Base-by-base conservation (phyloP, 2,797 vertebrate genomes). In the Bovichtus diacanthus region DNA sequence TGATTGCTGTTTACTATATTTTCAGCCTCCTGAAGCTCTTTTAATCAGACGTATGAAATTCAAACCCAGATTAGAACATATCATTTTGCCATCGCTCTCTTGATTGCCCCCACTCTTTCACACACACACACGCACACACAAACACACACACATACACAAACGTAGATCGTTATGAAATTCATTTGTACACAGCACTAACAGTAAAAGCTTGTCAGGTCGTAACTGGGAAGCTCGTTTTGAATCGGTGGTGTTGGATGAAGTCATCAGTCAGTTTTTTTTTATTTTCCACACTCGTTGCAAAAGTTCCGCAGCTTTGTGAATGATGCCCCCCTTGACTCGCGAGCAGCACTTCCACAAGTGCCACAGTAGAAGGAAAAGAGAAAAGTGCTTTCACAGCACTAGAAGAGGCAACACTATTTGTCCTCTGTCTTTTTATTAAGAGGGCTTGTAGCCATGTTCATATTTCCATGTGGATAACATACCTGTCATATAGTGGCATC, bases 301-400 rank as follows among this genome's bases (percentile, higher is more conserved):
- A 50, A 55, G 29, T 58, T 74, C 49, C 58, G 58, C 63, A 50
- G 51, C 76, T 87, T 49, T 55, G 50, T 78, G 65, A 83, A 25
- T 61, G 38, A 84, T 62, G 43, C 1, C 43, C 41, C 36, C 9
- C 11, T 58, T 21, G 70, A 82, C 67, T 76, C 53, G 21, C 23
- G 12, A 59, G 61, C 65, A 49, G 43, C 51, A 39, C 59, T 50
- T 23, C 31, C 21, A 36, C 46, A 64, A 50, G 62, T 50, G 31
- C 53, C n/a, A 23, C 23, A 41, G 34, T 6, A 44, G 3, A 43
- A n/a, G 38, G n/a, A 49, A 29, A 54, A 27, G 34, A 53, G 38
- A n/a, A 38, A 51, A 47, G 53, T 75, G 65, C n/a, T 74, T 46
- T 50, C 16, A 29, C 29, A 58, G 49, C 56, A 64, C 19, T 29